Evolutionary conservation across 2,888 invertebrate genomes (phyloP).

Genomic region (Dysmachus trigonus): DNA sequence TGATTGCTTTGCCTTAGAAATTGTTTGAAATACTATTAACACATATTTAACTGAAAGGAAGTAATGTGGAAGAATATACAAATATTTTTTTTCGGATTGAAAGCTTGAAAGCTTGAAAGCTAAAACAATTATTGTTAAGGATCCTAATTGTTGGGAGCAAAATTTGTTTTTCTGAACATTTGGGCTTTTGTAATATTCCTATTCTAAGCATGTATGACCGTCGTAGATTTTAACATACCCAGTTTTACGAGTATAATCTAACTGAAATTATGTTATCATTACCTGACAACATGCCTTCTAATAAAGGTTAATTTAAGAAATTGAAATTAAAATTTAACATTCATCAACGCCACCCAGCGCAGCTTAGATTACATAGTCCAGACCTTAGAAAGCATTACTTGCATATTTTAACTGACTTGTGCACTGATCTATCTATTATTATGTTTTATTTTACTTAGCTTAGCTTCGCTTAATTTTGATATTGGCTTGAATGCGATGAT

Average conservation of each 20-base stretch:
- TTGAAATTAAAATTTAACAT: background rate
- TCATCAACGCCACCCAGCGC: background rate
- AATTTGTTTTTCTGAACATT: background rate
- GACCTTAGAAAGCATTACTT: too few relatives aligned
- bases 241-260: too few relatives aligned
- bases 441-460: background rate
- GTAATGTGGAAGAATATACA: background rate
- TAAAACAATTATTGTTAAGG: background rate
- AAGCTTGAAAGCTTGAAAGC: too few relatives aligned
- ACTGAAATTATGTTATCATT: background rate
- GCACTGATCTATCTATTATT: background rate
- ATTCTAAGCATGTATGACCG: too few relatives aligned
- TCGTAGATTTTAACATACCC: too few relatives aligned
- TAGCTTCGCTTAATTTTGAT: background rate
- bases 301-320: background rate
- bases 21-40: background rate
- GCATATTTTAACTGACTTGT: background rate
- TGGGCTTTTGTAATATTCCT: too few relatives aligned
- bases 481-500: background rate
- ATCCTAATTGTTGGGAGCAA: background rate
- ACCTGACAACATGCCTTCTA: too few relatives aligned
- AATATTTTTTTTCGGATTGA: background rate
- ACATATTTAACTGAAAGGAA: background rate
- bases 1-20: background rate
- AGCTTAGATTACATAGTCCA: background rate